phyloP scores from a whole-genome alignment of 2,113 vertebrate species.

The Leucosticte australis region DNA sequence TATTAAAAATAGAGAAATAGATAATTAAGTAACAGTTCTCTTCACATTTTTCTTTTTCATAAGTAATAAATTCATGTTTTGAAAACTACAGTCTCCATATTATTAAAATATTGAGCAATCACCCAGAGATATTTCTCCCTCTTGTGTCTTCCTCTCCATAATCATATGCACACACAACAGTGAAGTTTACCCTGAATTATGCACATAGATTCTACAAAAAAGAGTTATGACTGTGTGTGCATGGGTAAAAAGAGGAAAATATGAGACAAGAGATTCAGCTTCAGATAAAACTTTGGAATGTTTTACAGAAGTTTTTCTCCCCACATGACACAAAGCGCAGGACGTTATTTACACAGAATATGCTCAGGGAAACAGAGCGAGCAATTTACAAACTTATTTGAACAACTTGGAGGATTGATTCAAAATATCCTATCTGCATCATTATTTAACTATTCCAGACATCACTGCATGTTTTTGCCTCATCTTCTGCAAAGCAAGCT shows the following conservation, averaged over 20 bases:
- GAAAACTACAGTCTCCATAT: background rate
- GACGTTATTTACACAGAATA: background rate
- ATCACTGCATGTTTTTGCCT: background rate
- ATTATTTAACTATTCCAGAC: background rate
- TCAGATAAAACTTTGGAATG: background rate
- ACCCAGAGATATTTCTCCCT: background rate
- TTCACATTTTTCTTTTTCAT: background rate
- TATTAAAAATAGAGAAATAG: background rate
- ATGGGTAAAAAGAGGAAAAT: background rate
- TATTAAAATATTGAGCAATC: background rate
- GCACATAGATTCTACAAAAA: background rate
- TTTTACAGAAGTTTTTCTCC: slow-evolving; percentile 2
- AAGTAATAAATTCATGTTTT: background rate
- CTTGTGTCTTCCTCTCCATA: background rate
- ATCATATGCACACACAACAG: background rate
- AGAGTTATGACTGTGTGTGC: background rate
- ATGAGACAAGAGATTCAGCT: background rate
- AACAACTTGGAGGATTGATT: background rate
- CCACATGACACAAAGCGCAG: background rate
- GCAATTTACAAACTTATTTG: background rate
- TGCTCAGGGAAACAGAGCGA: background rate
- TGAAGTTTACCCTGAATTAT: background rate
- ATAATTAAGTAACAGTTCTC: background rate
- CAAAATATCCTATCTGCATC: background rate
- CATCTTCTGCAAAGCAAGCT: background rate